Conservation (phyloP, 2,888 invertebrate species). For the Leptinotarsa juncta region DNA sequence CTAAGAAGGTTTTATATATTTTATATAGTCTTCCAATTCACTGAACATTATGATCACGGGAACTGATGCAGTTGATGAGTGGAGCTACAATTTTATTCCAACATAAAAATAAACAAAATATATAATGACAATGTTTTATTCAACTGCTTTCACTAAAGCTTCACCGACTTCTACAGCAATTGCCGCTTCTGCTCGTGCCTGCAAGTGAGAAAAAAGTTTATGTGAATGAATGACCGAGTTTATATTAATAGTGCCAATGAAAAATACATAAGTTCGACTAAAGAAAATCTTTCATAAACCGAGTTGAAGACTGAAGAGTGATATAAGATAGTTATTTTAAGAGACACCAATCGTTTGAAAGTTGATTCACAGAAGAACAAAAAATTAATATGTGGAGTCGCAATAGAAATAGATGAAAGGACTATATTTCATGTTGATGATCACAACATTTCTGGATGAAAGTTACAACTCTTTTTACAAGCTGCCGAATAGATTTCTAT, state of each 20-base stretch:
- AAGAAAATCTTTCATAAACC: constrained; percentile 49
- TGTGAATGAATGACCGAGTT: background rate
- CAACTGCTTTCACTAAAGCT: constrained; percentile 88
- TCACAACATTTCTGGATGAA: too few species aligned
- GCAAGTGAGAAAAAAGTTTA: constrained; percentile 51
- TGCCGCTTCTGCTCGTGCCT: constrained; percentile 88
- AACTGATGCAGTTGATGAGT: constrained; percentile 9
- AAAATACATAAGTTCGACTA: constrained; percentile 51
- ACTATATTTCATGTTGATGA: too few species aligned
- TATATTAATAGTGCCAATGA: background rate
- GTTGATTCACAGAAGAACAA: too few species aligned
- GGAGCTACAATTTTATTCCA: constrained; percentile 26
- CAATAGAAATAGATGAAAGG: too few species aligned
- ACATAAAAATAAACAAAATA: constrained; percentile 42
- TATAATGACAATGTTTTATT: constrained; percentile 64
- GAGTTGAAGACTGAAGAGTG: too few species aligned
- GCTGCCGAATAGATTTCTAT: too few species aligned
- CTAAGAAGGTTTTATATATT: background rate
- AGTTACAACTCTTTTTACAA: too few species aligned
- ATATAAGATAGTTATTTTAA: too few species aligned
- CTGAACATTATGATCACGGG: background rate
- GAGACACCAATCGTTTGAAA: too few species aligned
- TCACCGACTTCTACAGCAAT: constrained; percentile 96
- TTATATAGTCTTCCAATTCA: background rate
- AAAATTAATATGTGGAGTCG: too few species aligned